Evolutionary conservation across 2,888 invertebrate genomes (phyloP), one percentile per base, ranked within the genome.

Genomic region (Timema podura): DNA sequence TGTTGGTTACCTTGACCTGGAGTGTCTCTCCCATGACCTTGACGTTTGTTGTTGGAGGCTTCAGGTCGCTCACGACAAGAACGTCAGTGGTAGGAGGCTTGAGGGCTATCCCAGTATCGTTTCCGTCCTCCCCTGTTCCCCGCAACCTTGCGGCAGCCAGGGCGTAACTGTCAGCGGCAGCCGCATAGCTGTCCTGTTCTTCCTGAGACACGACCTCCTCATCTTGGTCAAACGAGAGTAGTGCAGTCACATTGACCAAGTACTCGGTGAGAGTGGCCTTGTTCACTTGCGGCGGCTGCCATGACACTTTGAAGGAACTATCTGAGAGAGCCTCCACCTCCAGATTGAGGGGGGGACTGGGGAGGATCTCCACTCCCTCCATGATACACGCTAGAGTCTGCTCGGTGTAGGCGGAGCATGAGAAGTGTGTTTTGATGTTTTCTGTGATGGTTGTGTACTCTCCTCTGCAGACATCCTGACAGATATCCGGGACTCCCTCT

Each of bases 371-470:
- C 71, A 93, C 89, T 67, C 93, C 93, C 80, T 91, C 91, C 47
- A 92, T 88, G 75, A 93, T 92, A 78, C 93, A 93, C 70, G 92
- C 91, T 51, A 93, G 79, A 0, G 93, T 93, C 76, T 90, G 89
- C 77, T 92, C 89, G 75, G 93, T 93, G 77, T 92, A 92, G 0
- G 91, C 86, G 0, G 92, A 90, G 79, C 93, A 93, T 5, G 92
- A 92, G 79, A 93, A 92, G 77, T 93, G 91, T 0, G 92, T 92
- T 80, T 91, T 90, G 71, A 93, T 89, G 77, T 90, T 90, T 79
- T 93, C 92, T 0, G 92, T 92, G 73, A 92, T 92, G 0, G 91
- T 88, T 0, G 92, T 92, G 81, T 93, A 93, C 79, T 93, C 92
- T 46, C 93, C 93, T 0, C 91, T 84, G 78, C 93, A 93, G 74